Conservation (phyloP, 1,140 invertebrate genomes). For the Drosophila bocqueti region DNA sequence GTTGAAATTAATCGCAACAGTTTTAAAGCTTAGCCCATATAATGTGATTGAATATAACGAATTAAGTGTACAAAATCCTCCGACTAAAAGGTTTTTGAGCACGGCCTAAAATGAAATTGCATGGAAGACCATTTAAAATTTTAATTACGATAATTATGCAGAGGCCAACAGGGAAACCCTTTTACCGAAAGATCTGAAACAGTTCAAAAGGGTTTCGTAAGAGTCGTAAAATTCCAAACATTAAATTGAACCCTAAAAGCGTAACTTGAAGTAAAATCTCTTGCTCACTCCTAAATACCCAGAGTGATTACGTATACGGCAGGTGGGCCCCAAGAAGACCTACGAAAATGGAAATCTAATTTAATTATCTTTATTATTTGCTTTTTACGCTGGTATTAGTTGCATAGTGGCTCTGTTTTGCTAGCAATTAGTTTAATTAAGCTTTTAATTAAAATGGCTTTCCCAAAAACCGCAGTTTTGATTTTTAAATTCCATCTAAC, state of each 20-base stretch:
- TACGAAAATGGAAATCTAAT: neutral
- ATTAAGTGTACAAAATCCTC: constrained; percentile 24
- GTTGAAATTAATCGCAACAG: constrained; percentile 55
- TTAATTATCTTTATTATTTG: constrained; percentile 2
- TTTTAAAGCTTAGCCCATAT: constrained; percentile 35
- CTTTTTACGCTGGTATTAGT: neutral
- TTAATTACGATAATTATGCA: constrained; percentile 57
- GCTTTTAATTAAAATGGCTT: constrained; percentile 34
- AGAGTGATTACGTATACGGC: constrained; percentile 2
- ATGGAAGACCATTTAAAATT: constrained; percentile 31
- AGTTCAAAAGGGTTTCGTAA: constrained; percentile 21
- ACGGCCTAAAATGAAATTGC: constrained; percentile 2
- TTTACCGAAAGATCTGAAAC: constrained; percentile 25
- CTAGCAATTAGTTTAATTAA: constrained; percentile 69
- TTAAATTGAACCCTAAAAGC: constrained; percentile 39
- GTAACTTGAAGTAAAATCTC: constrained; percentile 7
- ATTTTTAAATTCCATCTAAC: constrained; percentile 28
- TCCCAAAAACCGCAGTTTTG: constrained; percentile 33
- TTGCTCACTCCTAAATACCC: neutral
- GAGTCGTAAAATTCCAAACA: constrained; percentile 30
- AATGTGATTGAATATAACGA: constrained; percentile 18
- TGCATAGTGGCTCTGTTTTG: constrained; percentile 10
- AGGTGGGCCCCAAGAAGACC: constrained; percentile 11
- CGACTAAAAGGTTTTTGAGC: constrained; percentile 32
- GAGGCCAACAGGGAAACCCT: constrained; percentile 37